Evolutionary conservation across 1,140 invertebrate genomes (phyloP), one percentile per base, ranked within the genome.

Genomic region (Bombyx mandarina): DNA sequence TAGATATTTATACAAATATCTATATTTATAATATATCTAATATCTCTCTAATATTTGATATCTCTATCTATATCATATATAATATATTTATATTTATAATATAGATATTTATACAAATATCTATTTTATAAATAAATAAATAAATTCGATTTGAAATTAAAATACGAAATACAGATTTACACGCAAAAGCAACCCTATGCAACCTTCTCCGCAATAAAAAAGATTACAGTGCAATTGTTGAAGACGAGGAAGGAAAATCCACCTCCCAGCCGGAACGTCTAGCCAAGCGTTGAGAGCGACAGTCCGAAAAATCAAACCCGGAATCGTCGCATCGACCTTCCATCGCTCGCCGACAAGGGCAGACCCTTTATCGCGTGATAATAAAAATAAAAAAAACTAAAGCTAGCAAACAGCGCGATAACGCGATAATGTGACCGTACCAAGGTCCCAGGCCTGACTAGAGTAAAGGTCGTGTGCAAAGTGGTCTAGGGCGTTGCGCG

Each of bases 331-430:
- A n/a, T 4, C 56, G 68, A 57, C 81, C 80, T 80, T 71, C 62
- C 54, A 46, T 55, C 57, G 69, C 67, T 73, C 66, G 58, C 48
- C 12, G 9, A 44, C 74, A 79, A 84, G 81, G 81, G 61, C 76
- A 66, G 62, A 73, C 75, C 82, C 79, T 82, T 83, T 77, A 84
- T 80, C 73, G 64, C 49, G 46, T 56, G 70, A 72, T 74, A 78
- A 75, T 70, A 65, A 65, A 67, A 69, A 18, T 18, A 18, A 18
- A 60, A 62, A 62, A 75, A 69, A 63, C 62, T 66, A 67, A 60
- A 62, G 63, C 60, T n/a, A 57, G 54, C 62, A 69, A 66, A 66
- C 53, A 62, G 47, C n/a, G 26, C 65, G 75, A 80, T 75, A 77
- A 77, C 59, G 59, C 64, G 71, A 65, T 72, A 73, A 69, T 60